Base-by-base conservation (phyloP, 2,888 invertebrate species). In the Scaeva pyrastri region DNA sequence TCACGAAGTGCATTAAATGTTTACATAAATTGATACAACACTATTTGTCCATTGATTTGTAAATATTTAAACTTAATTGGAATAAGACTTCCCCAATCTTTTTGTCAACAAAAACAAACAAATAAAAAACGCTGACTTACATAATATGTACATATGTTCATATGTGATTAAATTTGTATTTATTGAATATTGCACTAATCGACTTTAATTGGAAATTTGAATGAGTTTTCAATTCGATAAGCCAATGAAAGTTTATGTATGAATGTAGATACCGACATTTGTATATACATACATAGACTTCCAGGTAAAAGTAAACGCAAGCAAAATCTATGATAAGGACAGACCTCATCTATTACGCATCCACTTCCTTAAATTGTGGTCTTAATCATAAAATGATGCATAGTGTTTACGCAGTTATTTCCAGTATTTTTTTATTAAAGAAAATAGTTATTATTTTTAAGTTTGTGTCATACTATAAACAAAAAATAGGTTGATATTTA, bases 151-250 rank as follows among this genome's bases (percentile, higher is more conserved):
- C n/a, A n/a, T n/a, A n/a, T n/a, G n/a, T n/a, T n/a, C n/a, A n/a
- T n/a, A n/a, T n/a, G n/a, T n/a, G n/a, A n/a, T 39, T 48, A 26
- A 10, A 41, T 60, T 77, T 31, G 5, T 31, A 39, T 60, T 82
- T 66, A 71, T 82, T 50, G 36, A 48, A 50, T 45, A 41, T 41
- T 39, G 26, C n/a, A n/a, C 70, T 78, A 83, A 83, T 83, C 78
- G 83, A 56, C 83, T 78, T 78, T 78, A 78, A 83, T 74, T 78
- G 78, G 78, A 83, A 83, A 78, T 64, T 11, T 62, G 83, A 73
- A 74, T 83, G 56, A 81, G 50, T 73, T 74, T 62, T 43, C 48
- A 43, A n/a, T 31, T 48, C 48, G 83, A 78, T 77, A 73, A 70
- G 52, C 11, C 23, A 64, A 12, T n/a, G 8, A 26, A 0, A 6